Percentiles rank a stretch among this genome's conserved stretches.
Evolutionary conservation across 2,797 vertebrate species (phyloP).

Genomic region (Triplophysa bombifrons): DNA sequence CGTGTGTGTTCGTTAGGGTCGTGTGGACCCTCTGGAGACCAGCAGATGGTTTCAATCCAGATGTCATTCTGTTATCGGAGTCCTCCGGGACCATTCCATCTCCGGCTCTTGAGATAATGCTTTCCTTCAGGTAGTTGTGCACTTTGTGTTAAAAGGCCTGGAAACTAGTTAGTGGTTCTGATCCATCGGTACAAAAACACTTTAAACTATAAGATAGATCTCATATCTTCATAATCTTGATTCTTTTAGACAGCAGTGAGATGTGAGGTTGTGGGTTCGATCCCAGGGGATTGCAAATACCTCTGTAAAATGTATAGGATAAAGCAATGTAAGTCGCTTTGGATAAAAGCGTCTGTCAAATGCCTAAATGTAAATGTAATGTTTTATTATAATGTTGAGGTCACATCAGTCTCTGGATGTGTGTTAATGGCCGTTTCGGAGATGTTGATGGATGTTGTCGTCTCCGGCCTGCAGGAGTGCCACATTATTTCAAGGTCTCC

Average conservation of each 20-base stretch:
- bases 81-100: not conserved
- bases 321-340: too few relatives aligned
- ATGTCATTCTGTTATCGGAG: not conserved
- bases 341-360: too few relatives aligned
- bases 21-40: not conserved
- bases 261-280: not conserved
- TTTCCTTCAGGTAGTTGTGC: not conserved
- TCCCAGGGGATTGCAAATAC: too few relatives aligned
- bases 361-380: too few relatives aligned
- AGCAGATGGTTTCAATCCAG: slow-evolving; percentile 22
- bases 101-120: slow-evolving; percentile 1
- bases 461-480: not conserved
- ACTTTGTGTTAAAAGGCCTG: not conserved
- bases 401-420: not conserved
- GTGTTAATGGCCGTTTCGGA: not conserved
- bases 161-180: not conserved
- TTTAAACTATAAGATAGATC: not conserved
- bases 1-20: not conserved
- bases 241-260: not conserved
- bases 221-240: not conserved
- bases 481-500: slow-evolving; percentile 4
- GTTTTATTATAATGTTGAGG: not conserved
- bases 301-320: too few relatives aligned
- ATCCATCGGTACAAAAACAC: too few relatives aligned
- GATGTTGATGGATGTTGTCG: not conserved